Percentiles rank a stretch among this genome's conserved stretches.
phyloP scores from a whole-genome alignment of 2,113 vertebrate species.

The Condylura cristata region DNA sequence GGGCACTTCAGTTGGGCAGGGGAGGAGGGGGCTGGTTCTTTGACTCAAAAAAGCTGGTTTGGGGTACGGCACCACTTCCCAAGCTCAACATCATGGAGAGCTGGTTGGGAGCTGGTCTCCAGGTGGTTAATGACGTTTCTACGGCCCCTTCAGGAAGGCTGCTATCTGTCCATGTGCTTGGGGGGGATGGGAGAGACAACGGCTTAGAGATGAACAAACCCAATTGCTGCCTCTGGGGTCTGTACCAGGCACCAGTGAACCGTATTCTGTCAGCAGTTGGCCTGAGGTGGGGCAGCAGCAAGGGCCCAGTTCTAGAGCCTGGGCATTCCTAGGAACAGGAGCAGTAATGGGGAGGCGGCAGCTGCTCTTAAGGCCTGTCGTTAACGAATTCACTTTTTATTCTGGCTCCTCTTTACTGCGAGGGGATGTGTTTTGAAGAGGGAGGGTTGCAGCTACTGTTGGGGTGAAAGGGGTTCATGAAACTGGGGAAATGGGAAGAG shows the following conservation, averaged over 20 bases:
- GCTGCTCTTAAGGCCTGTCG: no score
- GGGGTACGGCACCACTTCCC: not conserved
- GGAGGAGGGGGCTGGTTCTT: not conserved
- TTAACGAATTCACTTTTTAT: not conserved
- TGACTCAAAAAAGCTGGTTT: not conserved
- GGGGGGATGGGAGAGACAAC: not conserved
- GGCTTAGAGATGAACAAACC: no score
- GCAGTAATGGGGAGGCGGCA: not conserved
- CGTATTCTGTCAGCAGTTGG: not conserved
- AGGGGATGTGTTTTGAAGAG: not conserved
- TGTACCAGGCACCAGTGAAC: no score
- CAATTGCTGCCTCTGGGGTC: not conserved
- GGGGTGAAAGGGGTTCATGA: not conserved
- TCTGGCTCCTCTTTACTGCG: not conserved
- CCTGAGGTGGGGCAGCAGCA: fast-evolving
- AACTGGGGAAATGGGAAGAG: not conserved
- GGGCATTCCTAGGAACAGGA: not conserved
- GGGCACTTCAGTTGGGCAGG: not conserved
- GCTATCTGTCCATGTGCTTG: not conserved
- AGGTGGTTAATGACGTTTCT: not conserved
- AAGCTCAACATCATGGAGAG: not conserved
- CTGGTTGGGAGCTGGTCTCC: not conserved
- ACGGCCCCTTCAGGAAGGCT: not conserved
- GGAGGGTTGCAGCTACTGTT: not conserved
- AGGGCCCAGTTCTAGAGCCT: no score